Evolutionary conservation across 2,113 vertebrate species (phyloP), one percentile per base, ranked within the genome.

Genomic region (Syngnathus scovelli): DNA sequence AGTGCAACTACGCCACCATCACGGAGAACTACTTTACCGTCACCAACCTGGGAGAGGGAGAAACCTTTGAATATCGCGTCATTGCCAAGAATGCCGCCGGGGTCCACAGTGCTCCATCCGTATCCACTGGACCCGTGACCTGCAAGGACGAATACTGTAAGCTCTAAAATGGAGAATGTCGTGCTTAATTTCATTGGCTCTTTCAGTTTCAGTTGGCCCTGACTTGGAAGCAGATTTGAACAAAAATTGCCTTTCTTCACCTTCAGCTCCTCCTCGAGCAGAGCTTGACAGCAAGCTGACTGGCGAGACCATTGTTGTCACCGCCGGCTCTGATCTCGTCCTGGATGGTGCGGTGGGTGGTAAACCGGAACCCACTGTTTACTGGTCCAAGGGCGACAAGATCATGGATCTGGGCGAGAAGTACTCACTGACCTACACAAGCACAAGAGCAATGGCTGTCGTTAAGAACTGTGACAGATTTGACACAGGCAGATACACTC

Each of bases 61-160:
- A 96, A 70, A 94, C 92, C 55, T 96, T 92, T 0, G 95, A 98
- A 78, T 98, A 96, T 90, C 94, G 91, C 41, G 90, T 96, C 56
- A 83, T 98, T 66, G 96, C 96, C 82, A 98, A 94, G 87, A 98
- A 98, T 64, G 94, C 93, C 37, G 93, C 93, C 60, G 96, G 96
- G 1, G 96, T 98, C 21, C 94, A 98, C 77, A 98, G 97, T 62
- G 88, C 88, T 48, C 93, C 95, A 43, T 98, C 97, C 21, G 92
- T 94, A 90, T 90, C 94, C 1, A 98, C 94, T 11, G 96, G 96
- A 75, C 91, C 94, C 1, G 86, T 98, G 61, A 94, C 94, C 71
- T 99, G 97, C 92, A 94, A 91, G 84, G 97, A 98, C 77, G 97
- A 99, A 92, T 98, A 96, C 51, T 92, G 97, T 99, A 93, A 93